These are phyloP conservation scores for Leucania comma DNA, from an alignment of 2,888 invertebrate species.

Conservation along the genomic window DNA sequence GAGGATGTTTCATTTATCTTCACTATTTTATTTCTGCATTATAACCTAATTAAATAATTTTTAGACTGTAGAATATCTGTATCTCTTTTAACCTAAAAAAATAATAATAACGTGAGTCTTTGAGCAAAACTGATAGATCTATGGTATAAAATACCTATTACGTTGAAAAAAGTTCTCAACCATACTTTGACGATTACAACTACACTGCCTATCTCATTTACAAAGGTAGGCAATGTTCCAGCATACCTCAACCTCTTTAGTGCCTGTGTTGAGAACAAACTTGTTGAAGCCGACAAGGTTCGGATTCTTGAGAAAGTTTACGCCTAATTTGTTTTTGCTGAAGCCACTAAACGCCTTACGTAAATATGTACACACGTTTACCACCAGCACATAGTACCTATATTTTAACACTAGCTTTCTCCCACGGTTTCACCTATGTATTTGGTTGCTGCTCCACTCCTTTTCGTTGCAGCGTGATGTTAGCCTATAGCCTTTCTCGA, in stretches of 20 bases:
- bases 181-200: not conserved
- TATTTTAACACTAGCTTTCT: not conserved
- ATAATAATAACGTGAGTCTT: no score
- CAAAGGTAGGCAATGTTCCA: not conserved
- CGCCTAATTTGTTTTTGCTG: constrained; percentile 7
- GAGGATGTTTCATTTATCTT: no score
- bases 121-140: no score
- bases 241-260: constrained; percentile 24
- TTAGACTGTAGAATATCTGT: not conserved
- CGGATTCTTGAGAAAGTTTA: constrained; percentile 18
- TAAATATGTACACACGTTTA: not conserved
- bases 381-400: not conserved
- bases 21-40: not conserved
- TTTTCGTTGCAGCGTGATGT: no score
- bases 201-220: not conserved
- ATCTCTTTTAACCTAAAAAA: no score
- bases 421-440: not conserved
- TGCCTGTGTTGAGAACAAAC: constrained; percentile 17
- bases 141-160: no score
- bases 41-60: not conserved
- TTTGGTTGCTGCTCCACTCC: no score
- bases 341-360: not conserved
- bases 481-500: no score
- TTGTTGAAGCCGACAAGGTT: constrained; percentile 1
- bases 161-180: no score